Base-by-base conservation (phyloP, 2,797 vertebrate species). In the Eleutherodactylus coqui region DNA sequence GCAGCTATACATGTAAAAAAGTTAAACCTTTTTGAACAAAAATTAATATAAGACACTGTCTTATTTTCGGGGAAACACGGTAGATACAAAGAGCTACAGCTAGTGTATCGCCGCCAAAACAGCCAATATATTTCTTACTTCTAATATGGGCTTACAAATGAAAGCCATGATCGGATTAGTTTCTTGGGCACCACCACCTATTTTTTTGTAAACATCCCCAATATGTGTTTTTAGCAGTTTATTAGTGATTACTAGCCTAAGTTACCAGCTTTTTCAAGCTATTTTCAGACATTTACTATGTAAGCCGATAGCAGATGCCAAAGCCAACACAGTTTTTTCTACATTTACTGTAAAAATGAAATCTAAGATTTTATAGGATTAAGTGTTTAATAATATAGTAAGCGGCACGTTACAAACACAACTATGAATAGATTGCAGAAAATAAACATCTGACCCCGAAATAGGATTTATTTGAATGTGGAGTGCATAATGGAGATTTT, bases 371-470 rank as follows among this genome's bases (percentile, higher is more conserved):
- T 91, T 89, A 92, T 92, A 88, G 92, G 91, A 92, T 94, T 92
- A 91, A 91, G 92, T 91, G 84, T 92, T 91, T 93, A 93, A 92
- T 92, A 89, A 89, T 90, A 90, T 92, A 90, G 92, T 93, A 92
- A 92, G 89, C 88, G 90, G 88, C 92, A 91, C 88, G 91, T 91
- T 90, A 86, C 88, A 88, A 86, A 85, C 83, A 86, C 32, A 89
- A 62, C 86, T 88, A 88, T 91, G 90, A 93, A 93, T 92, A 90
- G 89, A 90, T 89, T 91, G 90, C 90, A 81, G 80, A 88, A 89
- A 90, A 88, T 88, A 85, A 58, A 3, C n/a, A 88, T 87, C 88
- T 90, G 89, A 91, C 92, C 91, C 88, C 87, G 89, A 89, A 90
- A 91, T 88, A 45, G 87, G 87, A 78, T 92, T 92, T 85, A 91